These are phyloP conservation scores for Desmophyllum pertusum DNA, from an alignment of 92 coral and sea anemone species.

Conservation along the genomic window DNA sequence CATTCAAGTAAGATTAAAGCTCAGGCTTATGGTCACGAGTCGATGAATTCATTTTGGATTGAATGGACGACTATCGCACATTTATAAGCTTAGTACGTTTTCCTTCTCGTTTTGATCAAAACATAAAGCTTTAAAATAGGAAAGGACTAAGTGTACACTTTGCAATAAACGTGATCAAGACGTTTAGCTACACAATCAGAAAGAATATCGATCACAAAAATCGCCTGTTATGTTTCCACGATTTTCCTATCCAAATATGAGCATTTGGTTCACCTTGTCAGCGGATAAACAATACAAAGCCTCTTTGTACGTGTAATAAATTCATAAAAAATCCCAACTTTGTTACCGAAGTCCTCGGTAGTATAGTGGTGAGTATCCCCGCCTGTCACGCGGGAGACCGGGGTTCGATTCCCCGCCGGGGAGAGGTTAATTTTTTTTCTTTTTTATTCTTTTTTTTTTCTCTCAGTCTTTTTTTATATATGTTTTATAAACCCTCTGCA, in stretches of 20 bases:
- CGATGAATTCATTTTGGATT: conserved; percentile 11
- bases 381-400: conserved; percentile 99
- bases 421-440: conserved; percentile 34
- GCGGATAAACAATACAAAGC: background rate
- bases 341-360: conserved; percentile 57
- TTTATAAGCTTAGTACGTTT: background rate
- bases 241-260: background rate
- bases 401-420: conserved; percentile 99
- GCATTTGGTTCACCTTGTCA: background rate
- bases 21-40: background rate
- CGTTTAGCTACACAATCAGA: background rate
- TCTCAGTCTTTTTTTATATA: background rate
- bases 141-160: background rate
- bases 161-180: background rate
- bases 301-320: background rate
- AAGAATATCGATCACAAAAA: no score
- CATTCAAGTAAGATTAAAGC: background rate
- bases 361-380: conserved; percentile 94
- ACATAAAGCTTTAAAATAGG: background rate
- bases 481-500: background rate
- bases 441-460: background rate
- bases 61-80: background rate
- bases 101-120: background rate
- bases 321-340: accelerated
- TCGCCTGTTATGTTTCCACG: background rate